phyloP scores from a whole-genome alignment of 2,888 invertebrate genomes.

The Cyclophora albipunctata region DNA sequence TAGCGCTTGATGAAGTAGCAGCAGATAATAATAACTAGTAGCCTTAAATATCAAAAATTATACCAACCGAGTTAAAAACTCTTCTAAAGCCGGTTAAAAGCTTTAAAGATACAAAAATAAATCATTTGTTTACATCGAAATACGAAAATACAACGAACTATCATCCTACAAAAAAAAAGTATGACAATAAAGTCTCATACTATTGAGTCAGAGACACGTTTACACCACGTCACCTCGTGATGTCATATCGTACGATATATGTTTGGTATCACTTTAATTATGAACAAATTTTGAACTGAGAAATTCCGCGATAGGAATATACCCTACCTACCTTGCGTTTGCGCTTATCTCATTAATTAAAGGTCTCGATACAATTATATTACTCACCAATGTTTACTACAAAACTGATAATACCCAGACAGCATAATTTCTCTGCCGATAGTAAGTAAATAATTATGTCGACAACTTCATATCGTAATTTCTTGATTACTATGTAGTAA shows the following conservation, averaged over 20 bases:
- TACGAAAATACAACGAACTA: background rate
- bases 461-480: conserved; percentile 6
- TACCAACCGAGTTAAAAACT: no score
- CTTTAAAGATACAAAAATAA: no score
- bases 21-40: no score
- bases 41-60: no score
- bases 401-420: conserved; percentile 6
- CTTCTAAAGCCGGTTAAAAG: no score
- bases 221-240: conserved; percentile 51
- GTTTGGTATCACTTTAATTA: conserved; percentile 21
- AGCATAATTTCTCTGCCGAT: background rate
- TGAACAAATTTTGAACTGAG: conserved; percentile 15
- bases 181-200: no score
- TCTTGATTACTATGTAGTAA: conserved; percentile 7
- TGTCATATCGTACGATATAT: conserved; percentile 59
- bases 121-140: background rate
- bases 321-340: conserved; percentile 22
- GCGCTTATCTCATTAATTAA: conserved; percentile 21
- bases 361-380: conserved; percentile 7
- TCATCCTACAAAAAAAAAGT: conserved; percentile 26
- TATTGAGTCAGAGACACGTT: conserved; percentile 24
- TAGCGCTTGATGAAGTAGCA: no score
- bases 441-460: conserved; percentile 4
- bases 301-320: conserved; percentile 26
- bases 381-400: conserved; percentile 15